Conservation (phyloP, 2,113 vertebrate genomes). For the rat (Rattus norvegicus) region DNA sequence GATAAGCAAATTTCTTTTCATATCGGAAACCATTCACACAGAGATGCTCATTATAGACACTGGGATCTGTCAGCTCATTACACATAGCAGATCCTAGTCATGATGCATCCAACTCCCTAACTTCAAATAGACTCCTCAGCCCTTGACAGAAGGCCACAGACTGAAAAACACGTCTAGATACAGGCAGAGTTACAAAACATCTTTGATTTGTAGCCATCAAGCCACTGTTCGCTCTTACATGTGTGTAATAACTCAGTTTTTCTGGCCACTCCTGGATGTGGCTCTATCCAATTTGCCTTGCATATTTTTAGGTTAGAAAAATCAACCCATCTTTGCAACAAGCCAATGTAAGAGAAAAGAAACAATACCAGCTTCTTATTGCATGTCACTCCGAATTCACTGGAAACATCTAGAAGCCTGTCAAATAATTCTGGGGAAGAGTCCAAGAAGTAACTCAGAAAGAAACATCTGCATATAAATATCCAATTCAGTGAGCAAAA, state of each 20-base stretch:
- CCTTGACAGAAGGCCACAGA: neutral
- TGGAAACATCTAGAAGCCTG: neutral
- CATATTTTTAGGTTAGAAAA: neutral
- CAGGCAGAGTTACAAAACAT: neutral
- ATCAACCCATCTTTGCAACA: neutral
- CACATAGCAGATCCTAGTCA: neutral
- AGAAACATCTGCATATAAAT: neutral
- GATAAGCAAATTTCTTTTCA: slow-evolving; percentile 78
- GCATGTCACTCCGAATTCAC: neutral
- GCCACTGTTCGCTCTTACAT: neutral
- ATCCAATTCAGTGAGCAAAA: slow-evolving; percentile 15
- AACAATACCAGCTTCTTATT: neutral
- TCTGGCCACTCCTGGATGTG: neutral
- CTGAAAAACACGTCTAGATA: neutral
- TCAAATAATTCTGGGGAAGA: neutral
- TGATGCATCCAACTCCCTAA: neutral
- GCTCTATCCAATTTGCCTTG: neutral
- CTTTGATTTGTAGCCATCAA: neutral
- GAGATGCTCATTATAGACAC: slow-evolving; percentile 55
- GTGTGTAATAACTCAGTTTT: neutral
- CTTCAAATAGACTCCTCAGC: slow-evolving; percentile 5
- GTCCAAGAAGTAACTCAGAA: neutral
- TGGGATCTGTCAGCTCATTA: slow-evolving; percentile 1
- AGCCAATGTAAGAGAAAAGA: neutral
- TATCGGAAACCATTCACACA: slow-evolving; percentile 65